Percentiles rank a stretch among this genome's conserved stretches.
Evolutionary conservation across 2,888 invertebrate species (phyloP).

Genomic region (Epistrophe grossulariae): DNA sequence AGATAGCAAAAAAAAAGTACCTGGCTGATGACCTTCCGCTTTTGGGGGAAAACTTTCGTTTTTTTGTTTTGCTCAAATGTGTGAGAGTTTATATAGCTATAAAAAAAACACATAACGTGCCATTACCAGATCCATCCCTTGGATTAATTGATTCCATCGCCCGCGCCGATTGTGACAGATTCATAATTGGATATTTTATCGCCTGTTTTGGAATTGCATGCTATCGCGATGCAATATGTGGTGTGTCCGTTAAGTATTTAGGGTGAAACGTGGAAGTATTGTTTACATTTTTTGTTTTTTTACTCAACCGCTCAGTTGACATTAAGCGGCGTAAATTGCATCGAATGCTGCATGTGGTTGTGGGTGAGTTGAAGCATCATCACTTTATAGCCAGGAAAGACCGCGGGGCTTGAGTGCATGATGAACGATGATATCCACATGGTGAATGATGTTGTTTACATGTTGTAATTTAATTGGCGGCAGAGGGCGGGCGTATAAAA

Average conservation of each 20-base stretch:
- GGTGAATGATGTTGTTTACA: conserved; percentile 68
- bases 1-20: neutral
- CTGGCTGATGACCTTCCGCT: conserved; percentile 54
- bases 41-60: conserved; percentile 37
- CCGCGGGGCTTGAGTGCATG: conserved; percentile 38
- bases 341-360: conserved; percentile 45
- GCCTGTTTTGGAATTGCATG: conserved; percentile 69
- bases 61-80: conserved; percentile 6
- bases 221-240: conserved; percentile 36
- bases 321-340: conserved; percentile 66
- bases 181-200: conserved; percentile 77
- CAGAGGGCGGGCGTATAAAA: conserved; percentile 26
- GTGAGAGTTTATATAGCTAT: neutral
- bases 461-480: conserved; percentile 69
- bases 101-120: neutral
- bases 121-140: neutral
- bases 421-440: conserved; percentile 52
- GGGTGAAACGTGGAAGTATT: conserved; percentile 48
- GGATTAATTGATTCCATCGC: conserved; percentile 73
- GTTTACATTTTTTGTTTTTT: conserved; percentile 14
- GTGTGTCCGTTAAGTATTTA: conserved; percentile 35
- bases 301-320: conserved; percentile 11
- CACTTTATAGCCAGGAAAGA: conserved; percentile 6
- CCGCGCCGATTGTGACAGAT: conserved; percentile 74
- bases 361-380: conserved; percentile 22